Conservation (phyloP, 2,113 vertebrate species). For the Thunnus maccoyii region DNA sequence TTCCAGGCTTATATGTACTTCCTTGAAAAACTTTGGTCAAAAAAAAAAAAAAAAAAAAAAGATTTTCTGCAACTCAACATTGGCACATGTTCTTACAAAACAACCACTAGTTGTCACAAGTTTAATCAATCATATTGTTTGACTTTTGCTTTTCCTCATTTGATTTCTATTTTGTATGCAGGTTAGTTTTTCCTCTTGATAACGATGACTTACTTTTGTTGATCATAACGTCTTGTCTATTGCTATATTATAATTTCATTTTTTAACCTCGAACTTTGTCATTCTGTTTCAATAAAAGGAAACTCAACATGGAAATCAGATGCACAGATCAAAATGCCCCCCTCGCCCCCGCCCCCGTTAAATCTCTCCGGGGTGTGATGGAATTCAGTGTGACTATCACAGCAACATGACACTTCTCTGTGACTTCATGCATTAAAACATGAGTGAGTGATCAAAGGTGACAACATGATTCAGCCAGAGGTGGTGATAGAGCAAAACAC, state of each 20-base stretch:
- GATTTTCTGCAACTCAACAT: constrained; percentile 7
- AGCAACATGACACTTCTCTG: constrained; percentile 61
- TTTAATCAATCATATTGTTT: not conserved
- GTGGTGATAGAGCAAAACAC: constrained; percentile 38
- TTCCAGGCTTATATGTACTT: constrained; percentile 3
- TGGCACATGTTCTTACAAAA: not conserved
- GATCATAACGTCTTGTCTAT: not conserved
- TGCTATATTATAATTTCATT: not conserved
- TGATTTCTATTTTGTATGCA: not conserved
- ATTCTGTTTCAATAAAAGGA: not conserved
- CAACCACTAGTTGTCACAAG: not conserved
- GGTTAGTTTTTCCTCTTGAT: not conserved
- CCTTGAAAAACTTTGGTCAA: not conserved
- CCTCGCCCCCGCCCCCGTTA: constrained; percentile 13
- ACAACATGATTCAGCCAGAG: constrained; percentile 63
- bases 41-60: not conserved
- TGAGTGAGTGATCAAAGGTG: constrained; percentile 75
- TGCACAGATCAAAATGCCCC: constrained; percentile 27
- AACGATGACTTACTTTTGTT: not conserved
- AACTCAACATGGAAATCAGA: not conserved
- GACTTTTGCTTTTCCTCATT: not conserved
- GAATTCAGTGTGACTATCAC: constrained; percentile 70
- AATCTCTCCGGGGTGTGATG: constrained; percentile 43
- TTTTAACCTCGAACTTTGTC: not conserved
- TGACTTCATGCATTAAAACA: constrained; percentile 78